Evolutionary conservation across 2,113 vertebrate genomes (phyloP).

Genomic region (Catharus bicknelli): DNA sequence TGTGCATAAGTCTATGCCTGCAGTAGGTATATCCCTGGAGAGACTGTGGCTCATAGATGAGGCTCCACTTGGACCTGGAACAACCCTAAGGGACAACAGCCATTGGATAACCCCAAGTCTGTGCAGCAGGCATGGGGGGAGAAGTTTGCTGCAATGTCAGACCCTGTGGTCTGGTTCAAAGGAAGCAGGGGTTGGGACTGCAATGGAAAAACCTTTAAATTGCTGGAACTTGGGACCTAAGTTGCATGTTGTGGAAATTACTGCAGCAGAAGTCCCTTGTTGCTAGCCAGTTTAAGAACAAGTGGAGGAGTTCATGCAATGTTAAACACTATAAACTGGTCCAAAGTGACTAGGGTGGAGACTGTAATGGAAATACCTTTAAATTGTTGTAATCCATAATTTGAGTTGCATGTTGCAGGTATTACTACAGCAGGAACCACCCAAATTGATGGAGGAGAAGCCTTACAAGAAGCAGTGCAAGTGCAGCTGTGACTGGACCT

Average conservation of each 20-base stretch:
- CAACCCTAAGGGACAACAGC: too few relatives aligned
- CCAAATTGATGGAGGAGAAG: accelerated
- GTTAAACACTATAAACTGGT: not conserved
- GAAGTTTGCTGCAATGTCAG: not conserved
- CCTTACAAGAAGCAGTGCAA: not conserved
- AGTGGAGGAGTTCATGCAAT: not conserved
- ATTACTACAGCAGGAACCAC: not conserved
- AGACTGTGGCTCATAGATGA: not conserved
- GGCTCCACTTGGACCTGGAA: not conserved
- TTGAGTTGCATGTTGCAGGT: not conserved
- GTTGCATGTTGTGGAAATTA: not conserved
- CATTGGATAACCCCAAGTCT: not conserved
- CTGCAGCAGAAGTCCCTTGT: not conserved
- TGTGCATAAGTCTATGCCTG: not conserved
- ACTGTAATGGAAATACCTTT: not conserved
- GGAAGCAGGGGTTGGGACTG: not conserved
- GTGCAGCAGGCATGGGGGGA: not conserved
- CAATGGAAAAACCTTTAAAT: not conserved
- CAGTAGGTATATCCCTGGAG: not conserved
- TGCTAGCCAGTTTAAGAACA: not conserved
- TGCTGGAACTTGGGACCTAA: accelerated
- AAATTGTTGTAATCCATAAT: not conserved
- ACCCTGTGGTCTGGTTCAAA: not conserved
- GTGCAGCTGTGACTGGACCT: not conserved
- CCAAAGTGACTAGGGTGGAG: not conserved